phyloP scores from a whole-genome alignment of 2,797 vertebrate species.

The Cyprinella venusta region DNA sequence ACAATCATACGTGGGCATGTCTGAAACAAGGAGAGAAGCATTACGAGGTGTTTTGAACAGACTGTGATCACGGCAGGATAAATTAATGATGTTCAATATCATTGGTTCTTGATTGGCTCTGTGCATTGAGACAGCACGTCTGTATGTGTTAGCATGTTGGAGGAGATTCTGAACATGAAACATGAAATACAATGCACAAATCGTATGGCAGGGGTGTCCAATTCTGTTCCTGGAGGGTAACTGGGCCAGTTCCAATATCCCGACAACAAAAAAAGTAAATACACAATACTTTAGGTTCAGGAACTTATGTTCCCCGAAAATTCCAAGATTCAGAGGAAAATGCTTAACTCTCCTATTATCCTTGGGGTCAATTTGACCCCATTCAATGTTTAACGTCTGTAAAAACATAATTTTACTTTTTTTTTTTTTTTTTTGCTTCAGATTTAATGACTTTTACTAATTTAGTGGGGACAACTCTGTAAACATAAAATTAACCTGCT shows the following conservation, averaged over 20 bases:
- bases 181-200: background rate
- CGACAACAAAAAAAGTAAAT: no score
- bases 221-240: background rate
- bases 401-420: no score
- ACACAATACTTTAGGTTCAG: no score
- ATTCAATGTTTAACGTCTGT: no score
- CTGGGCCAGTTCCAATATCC: background rate
- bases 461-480: no score
- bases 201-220: background rate
- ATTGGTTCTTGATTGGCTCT: background rate
- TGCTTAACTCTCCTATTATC: no score
- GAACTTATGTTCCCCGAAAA: no score
- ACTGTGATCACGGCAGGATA: background rate
- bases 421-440: no score
- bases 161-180: background rate
- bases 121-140: background rate
- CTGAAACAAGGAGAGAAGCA: slow-evolving; percentile 7
- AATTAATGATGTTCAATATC: background rate
- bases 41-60: slow-evolving; percentile 8
- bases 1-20: slow-evolving; percentile 12
- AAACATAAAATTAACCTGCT: no score
- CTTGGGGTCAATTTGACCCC: no score
- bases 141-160: background rate
- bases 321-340: no score
- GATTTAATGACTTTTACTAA: no score